Evolutionary conservation across 2,797 vertebrate genomes (phyloP), one percentile per base, ranked within the genome.

Genomic region (Synanceia verrucosa): DNA sequence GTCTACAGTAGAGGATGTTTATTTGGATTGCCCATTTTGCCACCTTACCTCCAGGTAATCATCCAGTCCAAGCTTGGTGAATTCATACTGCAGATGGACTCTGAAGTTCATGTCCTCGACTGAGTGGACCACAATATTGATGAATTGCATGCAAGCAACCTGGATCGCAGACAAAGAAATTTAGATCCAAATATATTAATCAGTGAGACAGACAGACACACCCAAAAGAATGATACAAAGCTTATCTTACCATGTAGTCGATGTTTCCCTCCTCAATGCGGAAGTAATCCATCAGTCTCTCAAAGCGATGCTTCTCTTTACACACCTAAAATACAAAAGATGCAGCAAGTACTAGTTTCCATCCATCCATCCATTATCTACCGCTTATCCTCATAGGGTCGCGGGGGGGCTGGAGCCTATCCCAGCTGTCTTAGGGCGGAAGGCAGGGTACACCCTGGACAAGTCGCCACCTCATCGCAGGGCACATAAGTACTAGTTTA

Each of bases 91-190:
- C 80, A 99, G 92, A 60, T 98, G 97, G 55, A 97, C 97, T 13
- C 97, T 92, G 91, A 99, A 99, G 89, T 99, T 99, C 97, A 99
- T 99, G 91, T 99, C 96, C 85, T 99, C 97, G 41, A 99, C 97
- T 0, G 97, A 99, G 91, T 99, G 97, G 56, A 99, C 97, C 85
- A 99, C 95, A 1, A 99, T 99, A 90, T 99, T 99, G 93, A 99
- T 97, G 91, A 99, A 99, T 92, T 99, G 97, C 97, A 99, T 99
- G 84, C 97, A 98, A 58, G 97, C 97, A 56, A 98, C 97, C 97
- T 98, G 76, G 56, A 39, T 3, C 60, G 24, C 21, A 51, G 50
- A 73, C 23, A 51, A 16, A 72, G 43, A 80, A 4, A 48, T 53
- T 39, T 1, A 23, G n/a, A 51, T 24, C 1, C 9, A 65, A 3